Conservation (phyloP, 2,888 invertebrate genomes). For the Zaprionus bogoriensis region DNA sequence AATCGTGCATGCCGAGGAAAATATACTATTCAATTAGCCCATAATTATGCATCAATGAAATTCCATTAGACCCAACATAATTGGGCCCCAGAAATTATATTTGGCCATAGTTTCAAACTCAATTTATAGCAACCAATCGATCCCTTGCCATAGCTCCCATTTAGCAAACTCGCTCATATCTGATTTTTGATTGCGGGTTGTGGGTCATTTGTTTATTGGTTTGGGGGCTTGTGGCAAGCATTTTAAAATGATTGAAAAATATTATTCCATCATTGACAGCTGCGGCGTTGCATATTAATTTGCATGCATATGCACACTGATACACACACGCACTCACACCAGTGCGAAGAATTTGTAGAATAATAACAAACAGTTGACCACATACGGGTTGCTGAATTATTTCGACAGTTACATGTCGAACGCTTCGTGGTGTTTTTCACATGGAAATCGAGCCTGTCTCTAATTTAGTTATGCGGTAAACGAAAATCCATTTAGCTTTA, state of each 20-base stretch:
- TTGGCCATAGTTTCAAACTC: slow-evolving; percentile 4
- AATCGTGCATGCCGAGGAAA: neutral
- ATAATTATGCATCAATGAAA: slow-evolving; percentile 29
- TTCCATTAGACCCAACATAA: slow-evolving; percentile 11
- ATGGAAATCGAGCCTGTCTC: slow-evolving; percentile 43
- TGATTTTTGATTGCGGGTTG: neutral
- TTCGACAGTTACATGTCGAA: slow-evolving; percentile 8
- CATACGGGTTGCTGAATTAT: slow-evolving; percentile 50
- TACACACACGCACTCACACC: neutral
- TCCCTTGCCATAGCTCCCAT: no score
- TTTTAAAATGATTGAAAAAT: slow-evolving; percentile 66
- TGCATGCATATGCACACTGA: slow-evolving; percentile 33
- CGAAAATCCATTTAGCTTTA: slow-evolving; percentile 40
- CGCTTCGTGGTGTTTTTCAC: neutral
- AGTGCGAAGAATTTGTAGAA: neutral
- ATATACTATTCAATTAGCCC: slow-evolving; percentile 38
- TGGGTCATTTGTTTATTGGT: slow-evolving; percentile 33
- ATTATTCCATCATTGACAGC: slow-evolving; percentile 67
- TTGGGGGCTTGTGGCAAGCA: slow-evolving; percentile 25
- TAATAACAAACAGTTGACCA: slow-evolving; percentile 56
- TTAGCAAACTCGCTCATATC: neutral
- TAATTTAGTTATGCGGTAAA: slow-evolving; percentile 67
- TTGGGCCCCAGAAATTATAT: slow-evolving; percentile 8
- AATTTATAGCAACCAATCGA: slow-evolving; percentile 1
- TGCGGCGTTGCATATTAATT: slow-evolving; percentile 56